Evolutionary conservation across 2,888 invertebrate genomes (phyloP).

Genomic region (Patella ulyssiponensis): DNA sequence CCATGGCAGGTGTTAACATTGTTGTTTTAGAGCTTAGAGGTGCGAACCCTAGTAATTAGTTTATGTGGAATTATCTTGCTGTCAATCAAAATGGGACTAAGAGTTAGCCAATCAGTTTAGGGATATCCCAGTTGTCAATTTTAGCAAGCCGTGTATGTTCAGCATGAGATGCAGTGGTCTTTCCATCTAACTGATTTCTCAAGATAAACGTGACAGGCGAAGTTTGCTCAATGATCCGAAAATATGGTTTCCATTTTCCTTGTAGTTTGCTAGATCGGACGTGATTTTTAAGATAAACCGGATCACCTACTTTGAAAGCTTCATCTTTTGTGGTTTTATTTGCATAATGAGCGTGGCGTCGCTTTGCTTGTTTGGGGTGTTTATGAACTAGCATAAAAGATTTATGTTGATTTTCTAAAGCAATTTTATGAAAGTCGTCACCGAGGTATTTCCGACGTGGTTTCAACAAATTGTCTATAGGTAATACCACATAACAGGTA

Average conservation of each 20-base stretch:
- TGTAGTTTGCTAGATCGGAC: constrained; percentile 18
- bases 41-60: too few species aligned
- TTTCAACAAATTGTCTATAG: constrained; percentile 14
- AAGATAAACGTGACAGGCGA: constrained; percentile 19
- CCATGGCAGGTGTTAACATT: too few species aligned
- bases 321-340: neutral
- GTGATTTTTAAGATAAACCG: constrained; percentile 29
- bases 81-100: too few species aligned
- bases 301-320: constrained; percentile 25
- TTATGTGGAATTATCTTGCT: too few species aligned
- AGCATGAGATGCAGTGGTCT: neutral
- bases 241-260: constrained; percentile 29
- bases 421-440: constrained; percentile 6
- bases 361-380: neutral
- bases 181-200: constrained; percentile 17
- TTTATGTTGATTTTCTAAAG: constrained; percentile 18
- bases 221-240: constrained; percentile 27
- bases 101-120: too few species aligned
- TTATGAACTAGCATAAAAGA: constrained; percentile 15
- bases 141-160: too few species aligned
- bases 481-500: constrained; percentile 8
- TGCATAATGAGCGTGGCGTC: neutral
- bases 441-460: constrained; percentile 2
- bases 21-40: too few species aligned
- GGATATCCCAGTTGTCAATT: too few species aligned